These are phyloP conservation scores for Xenentodon cancila DNA, from an alignment of 2,797 vertebrate genomes.

Conservation along the genomic window DNA sequence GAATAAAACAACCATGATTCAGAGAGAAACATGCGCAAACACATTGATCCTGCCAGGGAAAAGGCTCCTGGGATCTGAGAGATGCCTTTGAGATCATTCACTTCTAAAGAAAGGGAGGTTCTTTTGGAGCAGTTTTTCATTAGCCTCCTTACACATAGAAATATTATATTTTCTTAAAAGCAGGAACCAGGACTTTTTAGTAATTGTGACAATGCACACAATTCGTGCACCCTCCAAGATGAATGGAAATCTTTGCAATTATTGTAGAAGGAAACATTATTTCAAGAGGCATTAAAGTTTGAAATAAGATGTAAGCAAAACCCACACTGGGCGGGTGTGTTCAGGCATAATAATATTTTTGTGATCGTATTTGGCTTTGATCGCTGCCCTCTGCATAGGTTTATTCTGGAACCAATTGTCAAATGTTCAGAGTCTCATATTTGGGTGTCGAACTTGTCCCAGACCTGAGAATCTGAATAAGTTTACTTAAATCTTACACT, in stretches of 20 bases:
- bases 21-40: slow-evolving; percentile 44
- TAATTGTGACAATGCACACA: slow-evolving; percentile 16
- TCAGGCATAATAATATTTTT: slow-evolving; percentile 25
- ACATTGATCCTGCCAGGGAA: slow-evolving; percentile 46
- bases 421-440: slow-evolving; percentile 16
- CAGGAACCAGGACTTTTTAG: slow-evolving; percentile 8
- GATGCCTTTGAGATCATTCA: slow-evolving; percentile 51
- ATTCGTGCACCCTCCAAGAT: slow-evolving; percentile 17
- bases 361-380: slow-evolving; percentile 41
- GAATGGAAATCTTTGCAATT: slow-evolving; percentile 21
- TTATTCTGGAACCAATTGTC: slow-evolving; percentile 9
- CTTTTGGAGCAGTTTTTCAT: slow-evolving; percentile 37
- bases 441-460: slow-evolving; percentile 9
- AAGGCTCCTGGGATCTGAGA: slow-evolving; percentile 44
- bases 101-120: slow-evolving; percentile 35
- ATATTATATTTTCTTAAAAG: slow-evolving; percentile 49
- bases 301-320: slow-evolving; percentile 25
- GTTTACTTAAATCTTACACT: background rate
- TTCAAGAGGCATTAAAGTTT: slow-evolving; percentile 23
- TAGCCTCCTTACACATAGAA: slow-evolving; percentile 47
- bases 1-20: slow-evolving; percentile 60
- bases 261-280: slow-evolving; percentile 20
- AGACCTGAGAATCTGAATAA: background rate
- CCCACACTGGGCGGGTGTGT: slow-evolving; percentile 3
- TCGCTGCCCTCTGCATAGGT: slow-evolving; percentile 24